Evolutionary conservation across 1,140 invertebrate genomes (phyloP).

Genomic region (Drosophila teissieri): DNA sequence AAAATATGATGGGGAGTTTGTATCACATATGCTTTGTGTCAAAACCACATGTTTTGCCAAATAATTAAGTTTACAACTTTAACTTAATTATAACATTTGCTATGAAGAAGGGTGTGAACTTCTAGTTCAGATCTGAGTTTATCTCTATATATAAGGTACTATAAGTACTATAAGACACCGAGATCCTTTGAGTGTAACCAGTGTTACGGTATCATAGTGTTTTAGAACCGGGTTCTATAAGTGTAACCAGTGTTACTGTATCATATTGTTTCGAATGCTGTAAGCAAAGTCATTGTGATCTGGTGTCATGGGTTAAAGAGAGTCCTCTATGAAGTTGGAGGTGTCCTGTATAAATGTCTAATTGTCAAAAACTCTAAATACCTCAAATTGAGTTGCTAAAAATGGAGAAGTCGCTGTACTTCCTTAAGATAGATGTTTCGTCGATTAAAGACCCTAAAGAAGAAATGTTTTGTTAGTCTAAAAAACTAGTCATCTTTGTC

Average conservation of each 20-base stretch:
- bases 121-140: background rate
- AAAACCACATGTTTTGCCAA: no score
- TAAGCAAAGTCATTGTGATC: background rate
- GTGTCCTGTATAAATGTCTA: conserved; percentile 11
- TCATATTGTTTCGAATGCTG: background rate
- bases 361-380: conserved; percentile 9
- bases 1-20: background rate
- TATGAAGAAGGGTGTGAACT: background rate
- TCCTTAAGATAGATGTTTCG: no score
- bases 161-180: no score
- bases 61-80: no score
- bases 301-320: background rate
- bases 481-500: no score
- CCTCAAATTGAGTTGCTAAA: background rate
- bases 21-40: no score
- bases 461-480: background rate
- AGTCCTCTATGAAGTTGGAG: background rate
- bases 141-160: no score
- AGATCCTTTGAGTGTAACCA: background rate
- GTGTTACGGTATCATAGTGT: background rate
- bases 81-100: no score
- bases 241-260: conserved; percentile 8
- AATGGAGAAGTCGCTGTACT: background rate
- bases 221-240: background rate
- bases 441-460: background rate